Conservation (phyloP, 2,113 vertebrate genomes). For the Hippoglossus stenolepis region DNA sequence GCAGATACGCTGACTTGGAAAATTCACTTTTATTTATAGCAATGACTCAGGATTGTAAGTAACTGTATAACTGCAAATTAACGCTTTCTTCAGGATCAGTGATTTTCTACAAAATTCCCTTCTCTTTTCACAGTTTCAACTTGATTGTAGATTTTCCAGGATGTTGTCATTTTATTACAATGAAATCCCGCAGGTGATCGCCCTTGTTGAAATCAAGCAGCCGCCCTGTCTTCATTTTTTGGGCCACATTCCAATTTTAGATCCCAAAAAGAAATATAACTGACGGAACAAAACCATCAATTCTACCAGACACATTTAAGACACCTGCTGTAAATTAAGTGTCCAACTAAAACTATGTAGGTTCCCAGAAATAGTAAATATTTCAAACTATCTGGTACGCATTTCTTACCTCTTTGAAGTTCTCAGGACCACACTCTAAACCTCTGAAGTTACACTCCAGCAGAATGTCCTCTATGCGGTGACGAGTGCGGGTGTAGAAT, state of each 20-base stretch:
- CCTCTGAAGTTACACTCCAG: slow-evolving; percentile 91
- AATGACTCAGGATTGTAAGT: slow-evolving; percentile 14
- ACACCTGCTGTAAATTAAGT: slow-evolving; percentile 1
- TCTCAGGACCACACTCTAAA: slow-evolving; percentile 86
- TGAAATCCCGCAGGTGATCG: slow-evolving; percentile 6
- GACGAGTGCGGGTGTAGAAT: slow-evolving; percentile 91
- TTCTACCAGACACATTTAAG: neutral
- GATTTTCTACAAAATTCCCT: neutral
- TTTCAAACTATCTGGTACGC: neutral
- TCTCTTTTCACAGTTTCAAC: neutral
- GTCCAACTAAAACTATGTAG: neutral
- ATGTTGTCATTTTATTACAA: slow-evolving; percentile 11
- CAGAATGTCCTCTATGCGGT: slow-evolving; percentile 94
- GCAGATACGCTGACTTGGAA: slow-evolving; percentile 30
- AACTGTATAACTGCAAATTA: slow-evolving; percentile 19
- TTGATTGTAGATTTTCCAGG: neutral
- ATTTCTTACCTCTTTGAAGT: slow-evolving; percentile 90
- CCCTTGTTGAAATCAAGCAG: neutral
- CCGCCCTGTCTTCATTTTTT: neutral
- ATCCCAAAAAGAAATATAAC: neutral
- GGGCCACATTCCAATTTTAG: slow-evolving; percentile 9
- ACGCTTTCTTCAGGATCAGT: neutral
- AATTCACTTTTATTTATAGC: slow-evolving; percentile 54
- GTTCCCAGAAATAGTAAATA: slow-evolving; percentile 14
- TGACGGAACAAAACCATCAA: slow-evolving; percentile 25